These are phyloP conservation scores for Drosophila melanica DNA, from an alignment of 1,140 invertebrate genomes.

Conservation along the genomic window DNA sequence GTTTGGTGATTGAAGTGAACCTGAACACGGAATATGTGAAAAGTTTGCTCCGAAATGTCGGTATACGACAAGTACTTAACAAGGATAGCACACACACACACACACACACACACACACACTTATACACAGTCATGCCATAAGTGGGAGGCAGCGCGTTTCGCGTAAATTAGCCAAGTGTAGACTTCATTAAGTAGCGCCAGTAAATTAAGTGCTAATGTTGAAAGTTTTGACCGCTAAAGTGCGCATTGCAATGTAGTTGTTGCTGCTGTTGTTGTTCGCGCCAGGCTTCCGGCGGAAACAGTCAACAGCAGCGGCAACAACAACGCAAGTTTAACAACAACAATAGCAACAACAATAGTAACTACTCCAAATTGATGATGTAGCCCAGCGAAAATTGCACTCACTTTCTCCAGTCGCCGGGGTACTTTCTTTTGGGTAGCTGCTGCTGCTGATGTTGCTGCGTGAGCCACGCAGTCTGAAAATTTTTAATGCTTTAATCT, in stretches of 20 bases:
- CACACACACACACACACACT: background rate
- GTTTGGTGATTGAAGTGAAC: conserved; percentile 33
- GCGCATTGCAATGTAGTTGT: conserved; percentile 69
- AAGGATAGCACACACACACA: background rate
- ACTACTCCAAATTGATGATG: conserved; percentile 73
- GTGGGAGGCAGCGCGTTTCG: conserved; percentile 59
- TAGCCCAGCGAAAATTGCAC: conserved; percentile 76
- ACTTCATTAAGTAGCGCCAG: conserved; percentile 80
- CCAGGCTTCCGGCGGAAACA: conserved; percentile 65
- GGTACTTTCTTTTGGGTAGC: conserved; percentile 26
- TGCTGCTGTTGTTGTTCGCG: conserved; percentile 37
- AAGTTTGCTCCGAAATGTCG: conserved; percentile 28
- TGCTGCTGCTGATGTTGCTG: conserved; percentile 17
- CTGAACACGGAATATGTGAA: conserved; percentile 32
- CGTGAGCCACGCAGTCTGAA: conserved; percentile 68
- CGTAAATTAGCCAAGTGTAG: conserved; percentile 80
- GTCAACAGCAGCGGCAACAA: conserved; percentile 50
- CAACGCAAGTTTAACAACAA: conserved; percentile 4
- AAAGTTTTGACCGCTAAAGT: conserved; percentile 81
- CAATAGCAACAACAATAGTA: conserved; percentile 34
- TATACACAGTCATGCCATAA: background rate
- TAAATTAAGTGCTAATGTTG: conserved; percentile 81
- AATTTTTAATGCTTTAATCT: conserved; percentile 84
- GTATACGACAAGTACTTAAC: conserved; percentile 13
- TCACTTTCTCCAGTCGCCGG: conserved; percentile 62